Evolutionary conservation across 2,797 vertebrate genomes (phyloP).

Genomic region (Chaunax sp.): DNA sequence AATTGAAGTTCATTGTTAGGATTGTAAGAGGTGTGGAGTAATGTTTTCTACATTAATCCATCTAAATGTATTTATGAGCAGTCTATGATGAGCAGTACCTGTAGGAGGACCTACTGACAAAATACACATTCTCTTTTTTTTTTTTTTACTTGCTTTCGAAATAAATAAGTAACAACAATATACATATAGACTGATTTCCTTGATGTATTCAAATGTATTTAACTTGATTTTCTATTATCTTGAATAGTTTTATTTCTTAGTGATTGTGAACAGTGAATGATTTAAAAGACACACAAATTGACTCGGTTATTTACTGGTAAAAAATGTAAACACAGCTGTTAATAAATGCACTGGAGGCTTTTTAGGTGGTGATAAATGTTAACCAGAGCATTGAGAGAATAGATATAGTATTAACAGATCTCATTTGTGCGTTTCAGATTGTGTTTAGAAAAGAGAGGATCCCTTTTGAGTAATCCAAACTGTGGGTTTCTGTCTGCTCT

Average conservation of each 20-base stretch:
- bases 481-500: constrained; percentile 1
- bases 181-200: background rate
- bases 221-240: too few relatives aligned
- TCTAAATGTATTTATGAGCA: background rate
- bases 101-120: background rate
- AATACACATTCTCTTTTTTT: background rate
- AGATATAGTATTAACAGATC: background rate
- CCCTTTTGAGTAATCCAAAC: background rate
- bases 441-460: background rate
- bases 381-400: background rate
- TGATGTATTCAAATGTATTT: background rate
- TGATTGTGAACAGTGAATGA: background rate
- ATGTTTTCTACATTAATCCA: constrained; percentile 5
- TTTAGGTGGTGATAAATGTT: background rate
- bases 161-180: background rate
- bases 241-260: too few relatives aligned
- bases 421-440: constrained; percentile 7
- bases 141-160: too few relatives aligned
- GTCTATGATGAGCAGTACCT: background rate
- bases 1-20: constrained; percentile 15
- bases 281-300: background rate
- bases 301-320: too few relatives aligned
- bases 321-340: background rate
- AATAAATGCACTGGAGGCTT: background rate
- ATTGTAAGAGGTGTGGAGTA: constrained; percentile 1